Conservation (phyloP, 2,888 invertebrate species). For the Noctua janthina region DNA sequence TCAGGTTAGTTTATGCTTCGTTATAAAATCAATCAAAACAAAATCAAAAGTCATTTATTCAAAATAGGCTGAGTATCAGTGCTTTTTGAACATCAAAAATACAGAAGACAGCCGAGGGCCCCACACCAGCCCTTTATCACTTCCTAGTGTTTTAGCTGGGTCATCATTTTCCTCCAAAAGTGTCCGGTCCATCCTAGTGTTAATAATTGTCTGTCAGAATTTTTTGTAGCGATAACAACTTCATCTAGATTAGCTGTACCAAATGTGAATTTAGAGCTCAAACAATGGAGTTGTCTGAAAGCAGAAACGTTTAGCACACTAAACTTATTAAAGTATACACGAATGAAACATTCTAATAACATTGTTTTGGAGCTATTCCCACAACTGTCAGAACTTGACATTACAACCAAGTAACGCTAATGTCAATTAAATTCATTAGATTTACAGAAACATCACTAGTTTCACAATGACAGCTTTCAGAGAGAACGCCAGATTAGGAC, state of each 20-base stretch:
- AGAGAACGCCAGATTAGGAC: conserved; percentile 25
- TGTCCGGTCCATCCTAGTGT: background rate
- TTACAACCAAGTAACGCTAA: conserved; percentile 16
- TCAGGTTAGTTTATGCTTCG: background rate
- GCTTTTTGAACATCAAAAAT: background rate
- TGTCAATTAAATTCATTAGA: conserved; percentile 53
- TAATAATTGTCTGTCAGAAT: background rate
- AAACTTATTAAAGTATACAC: conserved; percentile 9
- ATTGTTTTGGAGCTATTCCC: conserved; percentile 32
- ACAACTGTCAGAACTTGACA: background rate
- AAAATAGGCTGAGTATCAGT: background rate
- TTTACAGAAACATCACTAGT: conserved; percentile 32
- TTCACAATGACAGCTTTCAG: conserved; percentile 36
- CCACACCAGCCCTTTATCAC: no score
- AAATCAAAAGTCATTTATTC: background rate
- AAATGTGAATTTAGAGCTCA: background rate
- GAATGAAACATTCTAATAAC: conserved; percentile 15
- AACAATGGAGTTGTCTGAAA: conserved; percentile 14
- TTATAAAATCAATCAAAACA: background rate
- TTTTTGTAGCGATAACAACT: background rate
- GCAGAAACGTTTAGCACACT: conserved; percentile 11
- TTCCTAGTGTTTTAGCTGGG: background rate
- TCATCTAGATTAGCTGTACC: conserved; percentile 10
- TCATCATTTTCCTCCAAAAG: background rate
- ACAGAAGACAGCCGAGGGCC: background rate